These are phyloP conservation scores for Ectropis grisescens DNA, from an alignment of 1,140 invertebrate species.

Conservation along the genomic window DNA sequence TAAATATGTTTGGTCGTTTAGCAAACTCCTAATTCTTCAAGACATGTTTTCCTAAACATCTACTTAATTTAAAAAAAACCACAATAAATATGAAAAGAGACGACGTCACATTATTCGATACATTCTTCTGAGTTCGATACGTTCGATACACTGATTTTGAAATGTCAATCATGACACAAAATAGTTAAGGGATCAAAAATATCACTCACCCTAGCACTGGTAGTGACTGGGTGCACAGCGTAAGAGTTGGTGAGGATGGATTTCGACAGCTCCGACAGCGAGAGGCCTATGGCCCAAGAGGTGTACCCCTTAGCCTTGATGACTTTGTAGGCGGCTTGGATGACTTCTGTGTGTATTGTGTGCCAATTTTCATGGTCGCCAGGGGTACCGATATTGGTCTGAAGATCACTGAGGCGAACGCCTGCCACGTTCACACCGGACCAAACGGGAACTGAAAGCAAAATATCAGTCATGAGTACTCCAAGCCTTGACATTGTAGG, in stretches of 20 bases:
- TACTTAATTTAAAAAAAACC: too few species aligned
- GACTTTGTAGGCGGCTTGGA: slow-evolving; percentile 90
- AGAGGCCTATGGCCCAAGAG: slow-evolving; percentile 92
- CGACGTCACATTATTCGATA: too few species aligned
- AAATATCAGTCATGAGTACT: too few species aligned
- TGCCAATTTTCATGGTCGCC: slow-evolving; percentile 85
- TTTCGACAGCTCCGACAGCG: slow-evolving; percentile 79
- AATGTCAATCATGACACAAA: too few species aligned
- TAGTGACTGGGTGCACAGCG: slow-evolving; percentile 86
- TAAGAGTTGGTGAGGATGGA: slow-evolving; percentile 83
- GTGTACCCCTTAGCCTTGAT: slow-evolving; percentile 92
- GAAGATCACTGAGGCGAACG: slow-evolving; percentile 83
- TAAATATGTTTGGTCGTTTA: too few species aligned
- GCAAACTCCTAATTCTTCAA: too few species aligned
- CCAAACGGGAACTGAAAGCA: slow-evolving; percentile 88
- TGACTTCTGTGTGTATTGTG: slow-evolving; percentile 75
- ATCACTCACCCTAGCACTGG: slow-evolving; percentile 79
- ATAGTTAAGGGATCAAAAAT: too few species aligned
- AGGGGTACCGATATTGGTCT: slow-evolving; percentile 78
- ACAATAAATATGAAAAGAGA: too few species aligned
- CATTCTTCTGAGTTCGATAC: too few species aligned
- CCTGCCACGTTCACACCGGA: slow-evolving; percentile 93
- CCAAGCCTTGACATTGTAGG: too few species aligned
- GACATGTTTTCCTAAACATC: too few species aligned
- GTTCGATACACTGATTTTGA: too few species aligned